These are phyloP conservation scores for Stercorarius parasiticus DNA, from an alignment of 2,113 vertebrate genomes.

Conservation along the genomic window DNA sequence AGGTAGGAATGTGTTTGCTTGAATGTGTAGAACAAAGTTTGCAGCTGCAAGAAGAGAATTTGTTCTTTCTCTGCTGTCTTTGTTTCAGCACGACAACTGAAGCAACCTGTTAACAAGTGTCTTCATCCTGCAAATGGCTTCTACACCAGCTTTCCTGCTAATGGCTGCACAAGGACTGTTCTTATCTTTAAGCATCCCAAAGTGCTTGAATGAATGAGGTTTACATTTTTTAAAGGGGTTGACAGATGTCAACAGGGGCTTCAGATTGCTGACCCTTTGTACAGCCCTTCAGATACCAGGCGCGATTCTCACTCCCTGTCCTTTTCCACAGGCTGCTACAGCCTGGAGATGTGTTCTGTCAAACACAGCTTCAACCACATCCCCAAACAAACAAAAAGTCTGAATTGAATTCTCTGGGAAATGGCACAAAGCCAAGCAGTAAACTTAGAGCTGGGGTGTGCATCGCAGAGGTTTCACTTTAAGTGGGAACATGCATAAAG, in stretches of 20 bases:
- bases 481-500: background rate
- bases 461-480: background rate
- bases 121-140: background rate
- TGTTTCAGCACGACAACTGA: background rate
- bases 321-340: background rate
- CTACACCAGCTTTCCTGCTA: background rate
- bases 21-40: background rate
- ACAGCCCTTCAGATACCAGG: background rate
- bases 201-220: background rate
- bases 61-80: background rate
- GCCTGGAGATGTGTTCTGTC: background rate
- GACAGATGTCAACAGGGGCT: background rate
- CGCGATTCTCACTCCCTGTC: background rate
- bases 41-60: background rate
- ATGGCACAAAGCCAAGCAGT: background rate
- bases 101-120: background rate
- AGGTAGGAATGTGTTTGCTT: background rate
- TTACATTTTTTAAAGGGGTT: background rate
- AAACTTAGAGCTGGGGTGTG: background rate
- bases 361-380: background rate
- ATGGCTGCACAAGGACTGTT: background rate
- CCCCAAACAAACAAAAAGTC: background rate
- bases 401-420: background rate
- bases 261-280: background rate
- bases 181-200: background rate